phyloP scores from a whole-genome alignment of 2,113 vertebrate genomes.

The Antidorcas marsupialis region DNA sequence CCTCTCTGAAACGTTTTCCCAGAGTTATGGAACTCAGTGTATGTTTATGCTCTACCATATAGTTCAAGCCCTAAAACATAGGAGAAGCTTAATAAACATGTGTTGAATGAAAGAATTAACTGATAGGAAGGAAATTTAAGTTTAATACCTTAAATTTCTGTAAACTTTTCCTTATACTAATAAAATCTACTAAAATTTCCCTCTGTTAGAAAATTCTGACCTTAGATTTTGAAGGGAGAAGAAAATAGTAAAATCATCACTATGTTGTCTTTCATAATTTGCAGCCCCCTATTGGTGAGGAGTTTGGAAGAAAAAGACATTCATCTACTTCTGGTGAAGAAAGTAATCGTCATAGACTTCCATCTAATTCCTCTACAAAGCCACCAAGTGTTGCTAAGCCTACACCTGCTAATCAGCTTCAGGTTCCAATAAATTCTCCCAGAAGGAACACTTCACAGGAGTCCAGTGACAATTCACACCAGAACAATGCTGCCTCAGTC shows the following conservation, averaged over 20 bases:
- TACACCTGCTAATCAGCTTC: conserved; percentile 43
- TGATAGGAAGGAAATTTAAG: background rate
- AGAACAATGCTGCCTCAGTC: conserved; percentile 39
- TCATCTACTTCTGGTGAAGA: conserved; percentile 84
- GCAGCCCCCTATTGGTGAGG: conserved; percentile 91
- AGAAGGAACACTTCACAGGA: conserved; percentile 73
- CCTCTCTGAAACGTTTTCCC: background rate
- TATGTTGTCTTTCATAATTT: conserved; percentile 58
- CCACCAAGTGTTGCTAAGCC: conserved; percentile 64
- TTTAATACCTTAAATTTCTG: background rate
- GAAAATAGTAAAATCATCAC: background rate
- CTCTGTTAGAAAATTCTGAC: background rate
- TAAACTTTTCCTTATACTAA: background rate
- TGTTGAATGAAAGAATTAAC: background rate
- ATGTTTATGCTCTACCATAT: background rate
- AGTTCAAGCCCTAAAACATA: background rate
- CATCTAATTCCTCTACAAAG: conserved; percentile 79
- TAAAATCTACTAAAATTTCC: background rate
- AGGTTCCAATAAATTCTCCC: conserved; percentile 42
- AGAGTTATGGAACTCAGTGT: background rate
- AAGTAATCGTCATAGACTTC: conserved; percentile 77
- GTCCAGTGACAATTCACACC: background rate
- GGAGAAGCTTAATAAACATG: background rate
- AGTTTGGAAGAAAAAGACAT: conserved; percentile 84
- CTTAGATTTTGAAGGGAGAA: background rate